A percentile compares a stretch with the other conserved stretches of the same genome.
Conservation (phyloP, 1,140 invertebrate species). For the Geopemphigus sp. region DNA sequence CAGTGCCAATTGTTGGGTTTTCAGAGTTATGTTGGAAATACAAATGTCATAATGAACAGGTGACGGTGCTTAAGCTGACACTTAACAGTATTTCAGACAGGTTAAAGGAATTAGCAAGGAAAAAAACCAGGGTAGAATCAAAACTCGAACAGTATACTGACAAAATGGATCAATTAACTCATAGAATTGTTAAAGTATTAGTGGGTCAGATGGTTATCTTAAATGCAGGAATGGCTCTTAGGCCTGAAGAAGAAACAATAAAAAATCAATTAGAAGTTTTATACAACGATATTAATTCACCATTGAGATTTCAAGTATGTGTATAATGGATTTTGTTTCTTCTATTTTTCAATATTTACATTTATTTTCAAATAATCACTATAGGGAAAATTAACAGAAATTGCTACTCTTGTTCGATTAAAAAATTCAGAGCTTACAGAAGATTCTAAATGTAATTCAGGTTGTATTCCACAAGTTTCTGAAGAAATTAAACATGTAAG, state of each 20-base stretch:
- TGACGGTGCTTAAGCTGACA: constrained; percentile 72
- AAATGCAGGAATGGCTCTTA: constrained; percentile 79
- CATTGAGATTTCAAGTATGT: constrained; percentile 85
- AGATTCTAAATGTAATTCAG: constrained; percentile 12
- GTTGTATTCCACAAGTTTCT: constrained; percentile 25
- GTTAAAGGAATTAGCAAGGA: constrained; percentile 70
- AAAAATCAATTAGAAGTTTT: constrained; percentile 80
- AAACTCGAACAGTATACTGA: constrained; percentile 73
- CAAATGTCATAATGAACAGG: constrained; percentile 79
- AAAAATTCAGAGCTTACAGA: constrained; percentile 40
- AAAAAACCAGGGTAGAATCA: constrained; percentile 68
- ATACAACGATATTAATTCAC: constrained; percentile 80
- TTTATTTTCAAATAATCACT: background rate
- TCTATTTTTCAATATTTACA: background rate
- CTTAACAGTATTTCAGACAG: constrained; percentile 73
- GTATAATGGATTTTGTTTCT: background rate
- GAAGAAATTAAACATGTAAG: constrained; percentile 45
- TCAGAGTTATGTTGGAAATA: constrained; percentile 77
- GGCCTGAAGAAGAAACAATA: constrained; percentile 84
- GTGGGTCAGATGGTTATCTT: constrained; percentile 82
- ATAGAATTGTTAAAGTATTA: constrained; percentile 75
- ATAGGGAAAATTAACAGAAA: constrained; percentile 37
- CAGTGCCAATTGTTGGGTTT: constrained; percentile 90
- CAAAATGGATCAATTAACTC: constrained; percentile 72
- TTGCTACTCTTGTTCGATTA: constrained; percentile 40